A percentile compares a stretch with the other conserved stretches of the same genome.
Conservation (phyloP, 2,888 invertebrate species). For the Oscheius myriophilus region DNA sequence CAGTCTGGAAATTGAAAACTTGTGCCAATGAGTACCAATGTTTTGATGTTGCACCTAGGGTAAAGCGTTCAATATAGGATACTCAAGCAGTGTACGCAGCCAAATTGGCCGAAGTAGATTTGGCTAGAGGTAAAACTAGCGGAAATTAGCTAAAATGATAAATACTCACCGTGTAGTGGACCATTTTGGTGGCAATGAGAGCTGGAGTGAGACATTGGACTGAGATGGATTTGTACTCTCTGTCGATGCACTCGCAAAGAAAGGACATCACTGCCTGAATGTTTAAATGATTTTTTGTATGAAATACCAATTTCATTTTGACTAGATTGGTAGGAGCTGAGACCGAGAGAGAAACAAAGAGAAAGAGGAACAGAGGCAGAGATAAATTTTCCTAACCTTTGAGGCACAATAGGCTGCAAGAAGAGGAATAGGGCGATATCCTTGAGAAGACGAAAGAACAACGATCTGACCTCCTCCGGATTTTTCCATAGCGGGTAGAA, state of each 20-base stretch:
- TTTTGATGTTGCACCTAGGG: too few relatives aligned
- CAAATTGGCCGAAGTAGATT: too few relatives aligned
- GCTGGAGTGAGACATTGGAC: constrained; percentile 68
- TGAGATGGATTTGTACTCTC: constrained; percentile 64
- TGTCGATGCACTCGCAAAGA: constrained; percentile 63
- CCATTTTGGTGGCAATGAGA: constrained; percentile 69
- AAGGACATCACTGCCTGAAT: constrained; percentile 63
- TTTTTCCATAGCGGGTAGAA: constrained; percentile 66
- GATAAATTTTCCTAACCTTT: constrained; percentile 42
- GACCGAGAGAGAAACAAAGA: background rate
- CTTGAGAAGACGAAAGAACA: constrained; percentile 65
- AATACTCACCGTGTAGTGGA: constrained; percentile 65
- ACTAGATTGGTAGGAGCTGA: background rate
- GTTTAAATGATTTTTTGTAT: constrained; percentile 10
- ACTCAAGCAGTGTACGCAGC: too few relatives aligned
- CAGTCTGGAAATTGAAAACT: constrained; percentile 44
- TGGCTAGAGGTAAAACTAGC: too few relatives aligned
- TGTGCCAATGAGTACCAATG: background rate
- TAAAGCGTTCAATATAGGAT: too few relatives aligned
- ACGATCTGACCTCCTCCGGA: constrained; percentile 68
- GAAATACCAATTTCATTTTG: background rate
- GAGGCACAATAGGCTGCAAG: constrained; percentile 67
- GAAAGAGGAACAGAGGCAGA: background rate
- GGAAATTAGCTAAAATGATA: too few relatives aligned
- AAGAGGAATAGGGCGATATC: constrained; percentile 66